These are phyloP conservation scores for Brachyptera putata DNA, from an alignment of 2,888 invertebrate species.

Conservation along the genomic window DNA sequence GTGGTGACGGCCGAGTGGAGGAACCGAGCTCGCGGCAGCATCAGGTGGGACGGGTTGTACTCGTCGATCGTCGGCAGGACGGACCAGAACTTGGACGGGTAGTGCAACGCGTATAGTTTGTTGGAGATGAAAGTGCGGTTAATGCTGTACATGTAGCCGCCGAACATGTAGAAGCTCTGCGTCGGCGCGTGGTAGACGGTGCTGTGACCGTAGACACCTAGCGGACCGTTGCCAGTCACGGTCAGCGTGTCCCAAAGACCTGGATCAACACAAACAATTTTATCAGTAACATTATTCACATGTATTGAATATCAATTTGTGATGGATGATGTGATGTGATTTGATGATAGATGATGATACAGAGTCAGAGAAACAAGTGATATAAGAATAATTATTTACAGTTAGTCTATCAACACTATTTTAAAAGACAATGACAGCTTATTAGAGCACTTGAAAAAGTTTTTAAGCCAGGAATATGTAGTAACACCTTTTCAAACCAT, in stretches of 20 bases:
- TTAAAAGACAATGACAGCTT: too few species aligned
- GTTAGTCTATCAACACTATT: too few species aligned
- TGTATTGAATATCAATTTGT: too few species aligned
- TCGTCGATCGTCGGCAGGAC: conserved; percentile 67
- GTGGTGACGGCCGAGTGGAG: conserved; percentile 86
- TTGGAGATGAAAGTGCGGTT: conserved; percentile 68
- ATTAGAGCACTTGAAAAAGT: too few species aligned
- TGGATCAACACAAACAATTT: too few species aligned
- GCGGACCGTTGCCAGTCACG: conserved; percentile 68
- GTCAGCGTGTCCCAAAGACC: conserved; percentile 67
- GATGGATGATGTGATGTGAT: too few species aligned
- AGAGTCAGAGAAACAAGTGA: too few species aligned
- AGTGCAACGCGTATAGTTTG: conserved; percentile 72
- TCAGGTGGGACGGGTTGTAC: conserved; percentile 51
- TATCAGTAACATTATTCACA: too few species aligned
- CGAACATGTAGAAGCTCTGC: conserved; percentile 84
- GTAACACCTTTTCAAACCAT: too few species aligned
- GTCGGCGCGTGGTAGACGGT: conserved; percentile 79
- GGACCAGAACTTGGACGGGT: conserved; percentile 75
- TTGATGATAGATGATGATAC: too few species aligned
- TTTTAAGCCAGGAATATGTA: too few species aligned
- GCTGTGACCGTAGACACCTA: conserved; percentile 81
- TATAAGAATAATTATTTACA: too few species aligned
- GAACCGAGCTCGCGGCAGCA: conserved; percentile 69
- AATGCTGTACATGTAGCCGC: conserved; percentile 73